Evolutionary conservation across 2,888 invertebrate genomes (phyloP), one percentile per base, ranked within the genome.

Genomic region (Ectemnius continuus): DNA sequence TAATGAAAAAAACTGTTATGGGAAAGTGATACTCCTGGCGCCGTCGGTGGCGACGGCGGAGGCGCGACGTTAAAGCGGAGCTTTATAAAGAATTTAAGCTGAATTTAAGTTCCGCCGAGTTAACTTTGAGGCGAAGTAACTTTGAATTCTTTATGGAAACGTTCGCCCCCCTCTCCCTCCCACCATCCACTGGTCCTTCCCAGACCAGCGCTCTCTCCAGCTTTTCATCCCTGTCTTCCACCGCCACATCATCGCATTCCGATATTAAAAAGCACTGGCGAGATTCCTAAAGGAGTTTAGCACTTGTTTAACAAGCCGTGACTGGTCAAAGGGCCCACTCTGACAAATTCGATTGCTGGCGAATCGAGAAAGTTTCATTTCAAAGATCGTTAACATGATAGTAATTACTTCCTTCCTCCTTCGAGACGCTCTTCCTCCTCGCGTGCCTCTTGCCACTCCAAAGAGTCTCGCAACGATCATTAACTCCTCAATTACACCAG

Each of bases 1-100:
- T 73, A 73, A 75, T 69, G 75, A 73, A 73, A 75, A 36, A 36
- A 74, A 66, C 65, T 73, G 73, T 75, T 69, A 75, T 28, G 66
- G 65, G 62, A 14, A 57, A 69, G 68, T 59, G 73, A 73, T 75
- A 73, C 68, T 65, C 68, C 63, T 23, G 46, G 60, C 45, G 58
- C 36, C 36, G 36, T 36, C 36, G 8, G 36, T 11, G 36, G 36
- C 36, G 36, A 36, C 36, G 36, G 36, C 8, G 36, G 3, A 23
- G 23, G 60, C 70, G 28, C 20, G 14, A 45, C 23, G 45, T 61
- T 61, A n/a, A 14, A 16, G 61, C 45, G n/a, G 11, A 65, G 56
- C 23, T 45, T 46, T 61, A 28, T 61, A 48, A 71, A 62, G 28
- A 11, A 63, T 61, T 52, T 56, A 56, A 64, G 68, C 52, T 26